Evolutionary conservation across 1,140 invertebrate species (phyloP).

Genomic region (Drosophila kanapiae): DNA sequence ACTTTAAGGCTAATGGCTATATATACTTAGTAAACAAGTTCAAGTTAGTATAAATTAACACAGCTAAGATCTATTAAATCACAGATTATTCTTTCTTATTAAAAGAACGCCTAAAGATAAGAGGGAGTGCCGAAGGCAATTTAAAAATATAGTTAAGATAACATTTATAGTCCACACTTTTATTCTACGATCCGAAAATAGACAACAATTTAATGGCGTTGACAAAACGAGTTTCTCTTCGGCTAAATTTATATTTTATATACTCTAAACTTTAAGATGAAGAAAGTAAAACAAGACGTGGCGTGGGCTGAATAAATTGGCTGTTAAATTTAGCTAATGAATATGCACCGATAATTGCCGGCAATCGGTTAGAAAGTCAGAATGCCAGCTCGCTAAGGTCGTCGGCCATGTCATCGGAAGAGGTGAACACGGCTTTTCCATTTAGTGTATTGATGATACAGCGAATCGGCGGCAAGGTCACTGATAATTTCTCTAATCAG

Average conservation of each 20-base stretch:
- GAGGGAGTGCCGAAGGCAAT: slow-evolving; percentile 24
- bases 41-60: neutral
- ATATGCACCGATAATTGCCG: slow-evolving; percentile 32
- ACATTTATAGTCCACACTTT: slow-evolving; percentile 38
- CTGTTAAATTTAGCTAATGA: slow-evolving; percentile 16
- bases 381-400: slow-evolving; percentile 35
- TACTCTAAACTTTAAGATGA: slow-evolving; percentile 13
- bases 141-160: slow-evolving; percentile 36
- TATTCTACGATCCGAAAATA: slow-evolving; percentile 34
- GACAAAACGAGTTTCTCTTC: slow-evolving; percentile 36
- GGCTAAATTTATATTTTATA: slow-evolving; percentile 21
- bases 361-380: slow-evolving; percentile 39
- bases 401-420: slow-evolving; percentile 27
- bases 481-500: slow-evolving; percentile 77
- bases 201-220: slow-evolving; percentile 28
- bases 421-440: slow-evolving; percentile 62
- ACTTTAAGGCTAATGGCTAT: neutral
- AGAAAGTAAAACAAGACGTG: slow-evolving; percentile 43
- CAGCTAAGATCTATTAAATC: neutral
- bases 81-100: neutral
- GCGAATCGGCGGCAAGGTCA: slow-evolving; percentile 44
- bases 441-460: slow-evolving; percentile 55
- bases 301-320: slow-evolving; percentile 34
- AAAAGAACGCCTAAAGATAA: slow-evolving; percentile 8
- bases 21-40: neutral